phyloP scores from a whole-genome alignment of 2,797 vertebrate genomes.

The Dendrocincla fuliginosa region DNA sequence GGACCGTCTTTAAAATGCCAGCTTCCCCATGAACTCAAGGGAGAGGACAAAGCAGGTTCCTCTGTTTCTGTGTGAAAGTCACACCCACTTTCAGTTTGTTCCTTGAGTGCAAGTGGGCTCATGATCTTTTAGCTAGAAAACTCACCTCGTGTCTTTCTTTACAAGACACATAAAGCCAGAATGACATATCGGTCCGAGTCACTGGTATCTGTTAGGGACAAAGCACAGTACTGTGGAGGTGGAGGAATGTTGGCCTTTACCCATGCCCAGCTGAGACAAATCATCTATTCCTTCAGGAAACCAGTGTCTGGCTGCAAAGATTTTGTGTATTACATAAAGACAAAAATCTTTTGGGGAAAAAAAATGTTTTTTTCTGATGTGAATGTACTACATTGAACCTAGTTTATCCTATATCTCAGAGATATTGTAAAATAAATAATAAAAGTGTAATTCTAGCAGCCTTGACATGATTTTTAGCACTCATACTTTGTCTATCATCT shows the following conservation, averaged over 20 bases:
- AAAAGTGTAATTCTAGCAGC: not conserved
- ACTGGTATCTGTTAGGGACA: not conserved
- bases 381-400: not conserved
- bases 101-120: not conserved
- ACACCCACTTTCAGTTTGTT: not conserved
- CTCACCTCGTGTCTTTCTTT: not conserved
- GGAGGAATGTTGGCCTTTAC: not conserved
- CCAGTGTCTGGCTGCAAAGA: not conserved
- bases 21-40: not conserved
- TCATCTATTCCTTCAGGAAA: not conserved
- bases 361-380: not conserved
- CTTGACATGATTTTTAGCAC: not conserved
- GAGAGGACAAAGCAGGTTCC: not conserved
- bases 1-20: not conserved
- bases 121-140: not conserved
- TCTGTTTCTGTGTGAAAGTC: not conserved
- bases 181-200: not conserved
- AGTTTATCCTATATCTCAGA: not conserved
- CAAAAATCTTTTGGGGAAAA: not conserved
- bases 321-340: not conserved
- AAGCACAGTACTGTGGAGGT: not conserved
- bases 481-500: not conserved
- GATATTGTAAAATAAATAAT: slow-evolving; percentile 35
- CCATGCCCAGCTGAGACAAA: not conserved
- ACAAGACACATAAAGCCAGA: not conserved